Base-by-base conservation (phyloP, 2,888 invertebrate species). In the Ischnura elegans region DNA sequence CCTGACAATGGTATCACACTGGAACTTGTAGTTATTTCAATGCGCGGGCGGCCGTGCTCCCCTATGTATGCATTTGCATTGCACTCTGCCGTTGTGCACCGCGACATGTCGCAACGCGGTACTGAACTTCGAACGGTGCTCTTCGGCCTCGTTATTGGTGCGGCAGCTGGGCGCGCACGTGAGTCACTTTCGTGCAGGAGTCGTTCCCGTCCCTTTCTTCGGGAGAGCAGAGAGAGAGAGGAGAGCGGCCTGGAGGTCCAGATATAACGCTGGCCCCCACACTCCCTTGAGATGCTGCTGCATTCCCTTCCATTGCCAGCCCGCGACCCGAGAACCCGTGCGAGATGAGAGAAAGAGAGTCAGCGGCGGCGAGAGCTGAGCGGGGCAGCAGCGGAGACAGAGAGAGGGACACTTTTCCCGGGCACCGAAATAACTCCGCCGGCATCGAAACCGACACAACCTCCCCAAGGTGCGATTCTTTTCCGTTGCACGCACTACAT, bases 321-420 rank as follows among this genome's bases (percentile, higher is more conserved):
- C 76, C 29, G 76, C 76, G 76, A 76, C 76, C 76, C n/a, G 76
- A 76, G 76, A 76, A n/a, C 76, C 76, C 76, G 76, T 21, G 61
- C 61, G n/a, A 61, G n/a, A 25, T 25, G n/a, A 19, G 4, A 2
- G 4, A 51, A 19, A 61, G 61, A 25, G 36, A 21, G 29, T 10
- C 10, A 1, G 66, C n/a, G 2, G 4, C 4, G n/a, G 4, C n/a
- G 4, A n/a, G 19, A n/a, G n/a, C 29, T 8, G 29, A 0, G 55
- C 19, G 55, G 21, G 55, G 10, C 55, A 51, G 51, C 10, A 21
- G 10, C 55, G 19, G 51, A 51, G 51, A 51, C n/a, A 61, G n/a
- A 8, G 61, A 61, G 61, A 61, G 61, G n/a, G 61, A 61, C 61
- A 19, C 21, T 61, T 36, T 76, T 16, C 76, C 76, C n/a, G 51